A percentile compares a stretch with the other conserved stretches of the same genome.
Conservation (phyloP, 2,797 vertebrate species). For the Buphagus erythrorhynchus region DNA sequence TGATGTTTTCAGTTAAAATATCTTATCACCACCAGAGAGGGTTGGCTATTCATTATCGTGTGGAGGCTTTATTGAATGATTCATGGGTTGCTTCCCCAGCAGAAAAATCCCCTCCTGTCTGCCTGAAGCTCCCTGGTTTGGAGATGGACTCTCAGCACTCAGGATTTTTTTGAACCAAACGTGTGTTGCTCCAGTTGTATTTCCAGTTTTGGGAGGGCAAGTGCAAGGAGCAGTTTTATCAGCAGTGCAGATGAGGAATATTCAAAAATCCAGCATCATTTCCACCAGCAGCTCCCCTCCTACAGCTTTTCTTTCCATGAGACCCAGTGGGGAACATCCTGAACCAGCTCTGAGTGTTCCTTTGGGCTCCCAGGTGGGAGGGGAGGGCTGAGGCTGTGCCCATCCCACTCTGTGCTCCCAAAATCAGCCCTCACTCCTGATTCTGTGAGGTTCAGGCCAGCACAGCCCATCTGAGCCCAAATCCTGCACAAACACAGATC, state of each 20-base stretch:
- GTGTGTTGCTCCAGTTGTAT: accelerated
- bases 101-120: background rate
- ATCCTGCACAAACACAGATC: accelerated
- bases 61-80: background rate
- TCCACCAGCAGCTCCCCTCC: accelerated
- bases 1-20: slow-evolving; percentile 65
- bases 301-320: accelerated
- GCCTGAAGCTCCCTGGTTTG: background rate
- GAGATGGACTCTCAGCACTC: background rate
- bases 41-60: background rate
- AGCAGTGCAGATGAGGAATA: accelerated
- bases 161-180: accelerated
- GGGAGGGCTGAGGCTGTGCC: background rate
- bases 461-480: background rate
- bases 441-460: accelerated
- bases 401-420: background rate
- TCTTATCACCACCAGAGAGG: slow-evolving; percentile 61
- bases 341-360: accelerated
- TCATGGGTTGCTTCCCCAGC: background rate
- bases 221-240: accelerated
- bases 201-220: background rate
- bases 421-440: accelerated
- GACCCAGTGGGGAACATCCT: accelerated
- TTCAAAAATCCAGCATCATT: accelerated
- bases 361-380: background rate